Percentiles rank a stretch among this genome's conserved stretches.
These are phyloP conservation scores for Eristalis arbustorum DNA, from an alignment of 2,888 invertebrate genomes.

Conservation along the genomic window DNA sequence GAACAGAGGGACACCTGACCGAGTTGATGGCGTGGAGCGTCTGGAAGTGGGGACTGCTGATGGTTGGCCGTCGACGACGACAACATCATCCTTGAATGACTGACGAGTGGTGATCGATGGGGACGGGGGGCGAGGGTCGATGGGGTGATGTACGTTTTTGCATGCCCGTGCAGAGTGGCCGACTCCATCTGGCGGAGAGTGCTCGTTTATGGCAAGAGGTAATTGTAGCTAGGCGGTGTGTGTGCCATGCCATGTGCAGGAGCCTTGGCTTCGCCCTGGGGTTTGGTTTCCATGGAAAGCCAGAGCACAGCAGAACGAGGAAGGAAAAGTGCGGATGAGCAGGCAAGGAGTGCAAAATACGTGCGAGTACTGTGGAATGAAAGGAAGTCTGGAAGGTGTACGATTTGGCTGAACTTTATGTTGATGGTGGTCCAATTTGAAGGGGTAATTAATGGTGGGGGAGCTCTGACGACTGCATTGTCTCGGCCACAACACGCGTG, in stretches of 20 bases:
- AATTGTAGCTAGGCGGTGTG: conserved; percentile 34
- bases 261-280: conserved; percentile 53
- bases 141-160: conserved; percentile 28
- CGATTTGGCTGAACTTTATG: conserved; percentile 20
- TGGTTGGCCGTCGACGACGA: background rate
- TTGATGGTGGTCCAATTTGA: background rate
- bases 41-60: conserved; percentile 50
- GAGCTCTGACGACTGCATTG: too few relatives aligned
- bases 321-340: conserved; percentile 57
- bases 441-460: too few relatives aligned
- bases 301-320: conserved; percentile 41
- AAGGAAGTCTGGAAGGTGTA: conserved; percentile 48
- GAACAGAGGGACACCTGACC: conserved; percentile 52
- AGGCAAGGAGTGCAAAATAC: conserved; percentile 43
- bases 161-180: conserved; percentile 29
- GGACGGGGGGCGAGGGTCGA: conserved; percentile 1
- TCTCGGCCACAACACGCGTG: too few relatives aligned
- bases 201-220: conserved; percentile 56
- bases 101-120: conserved; percentile 31
- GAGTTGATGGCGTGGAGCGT: conserved; percentile 44
- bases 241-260: conserved; percentile 51
- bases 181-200: conserved; percentile 57
- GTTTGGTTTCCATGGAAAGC: conserved; percentile 66
- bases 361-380: conserved; percentile 57
- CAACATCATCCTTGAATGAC: conserved; percentile 62